These are phyloP conservation scores for Phacellophora camtschatica DNA, from an alignment of 30 jellyfish, hydroid and myxozoan genomes.

Conservation along the genomic window DNA sequence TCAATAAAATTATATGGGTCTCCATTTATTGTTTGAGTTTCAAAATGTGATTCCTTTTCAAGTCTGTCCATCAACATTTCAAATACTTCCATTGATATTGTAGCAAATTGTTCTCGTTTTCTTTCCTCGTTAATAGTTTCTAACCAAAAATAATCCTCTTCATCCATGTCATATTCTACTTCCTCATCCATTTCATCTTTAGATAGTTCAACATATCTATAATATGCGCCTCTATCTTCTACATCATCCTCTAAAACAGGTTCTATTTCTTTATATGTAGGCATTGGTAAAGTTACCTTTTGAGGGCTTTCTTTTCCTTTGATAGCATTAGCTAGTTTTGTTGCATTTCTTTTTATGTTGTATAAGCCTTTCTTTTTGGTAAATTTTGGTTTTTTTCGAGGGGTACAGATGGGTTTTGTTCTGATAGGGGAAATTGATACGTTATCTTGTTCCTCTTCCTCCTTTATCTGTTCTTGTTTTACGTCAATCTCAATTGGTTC, in stretches of 20 bases:
- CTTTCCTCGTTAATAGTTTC: slow-evolving; percentile 85
- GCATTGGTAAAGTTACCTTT: slow-evolving; percentile 58
- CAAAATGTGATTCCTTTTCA: slow-evolving; percentile 98
- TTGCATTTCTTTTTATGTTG: slow-evolving; percentile 48
- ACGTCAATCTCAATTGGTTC: slow-evolving; percentile 77
- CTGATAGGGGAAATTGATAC: slow-evolving; percentile 35
- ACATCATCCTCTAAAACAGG: slow-evolving; percentile 63
- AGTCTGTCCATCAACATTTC: slow-evolving; percentile 93
- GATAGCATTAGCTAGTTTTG: slow-evolving; percentile 3
- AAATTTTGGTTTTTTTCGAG: slow-evolving; percentile 53
- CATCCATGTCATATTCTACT: slow-evolving; percentile 99
- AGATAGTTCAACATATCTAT: slow-evolving; percentile 84
- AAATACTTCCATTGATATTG: slow-evolving; percentile 83
- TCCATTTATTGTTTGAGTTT: slow-evolving; percentile 93
- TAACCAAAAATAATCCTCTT: slow-evolving; percentile 95
- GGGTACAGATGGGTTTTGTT: slow-evolving; percentile 62
- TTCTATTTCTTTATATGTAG: slow-evolving; percentile 36
- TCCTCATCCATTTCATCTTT: slow-evolving; percentile 94
- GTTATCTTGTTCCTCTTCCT: slow-evolving; percentile 38
- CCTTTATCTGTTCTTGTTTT: slow-evolving; percentile 34
- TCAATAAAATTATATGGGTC: slow-evolving; percentile 92
- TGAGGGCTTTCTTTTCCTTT: slow-evolving; percentile 64
- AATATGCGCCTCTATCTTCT: slow-evolving; percentile 82
- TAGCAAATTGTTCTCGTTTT: slow-evolving; percentile 63
- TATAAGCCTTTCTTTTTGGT: slow-evolving; percentile 58